Evolutionary conservation across 1,140 invertebrate genomes (phyloP).

Genomic region (Cardiocondyla obscurior): DNA sequence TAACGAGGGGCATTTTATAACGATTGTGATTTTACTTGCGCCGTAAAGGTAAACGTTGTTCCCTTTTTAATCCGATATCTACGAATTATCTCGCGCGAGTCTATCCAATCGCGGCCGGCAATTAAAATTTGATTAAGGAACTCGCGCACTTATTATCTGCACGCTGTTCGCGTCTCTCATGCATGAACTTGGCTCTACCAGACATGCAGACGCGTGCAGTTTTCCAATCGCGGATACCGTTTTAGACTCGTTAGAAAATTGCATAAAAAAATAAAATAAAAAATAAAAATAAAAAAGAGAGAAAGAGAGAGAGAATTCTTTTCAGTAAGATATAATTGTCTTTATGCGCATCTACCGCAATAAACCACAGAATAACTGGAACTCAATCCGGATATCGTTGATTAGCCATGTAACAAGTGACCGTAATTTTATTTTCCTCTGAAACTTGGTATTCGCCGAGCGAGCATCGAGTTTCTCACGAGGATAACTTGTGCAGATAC

Average conservation of each 20-base stretch:
- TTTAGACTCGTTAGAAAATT: constrained; percentile 23
- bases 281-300: too few relatives aligned
- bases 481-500: neutral
- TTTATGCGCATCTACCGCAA: neutral
- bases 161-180: constrained; percentile 31
- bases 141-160: constrained; percentile 11
- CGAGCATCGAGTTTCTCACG: neutral
- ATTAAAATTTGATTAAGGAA: constrained; percentile 54
- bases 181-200: constrained; percentile 15
- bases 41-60: neutral
- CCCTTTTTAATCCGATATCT: constrained; percentile 23
- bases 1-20: constrained; percentile 26
- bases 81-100: constrained; percentile 20
- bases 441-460: neutral
- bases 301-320: too few relatives aligned
- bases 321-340: constrained; percentile 18
- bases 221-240: constrained; percentile 26
- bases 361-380: constrained; percentile 14
- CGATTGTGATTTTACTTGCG: neutral
- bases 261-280: constrained; percentile 7
- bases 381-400: constrained; percentile 30
- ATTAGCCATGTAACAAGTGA: constrained; percentile 14
- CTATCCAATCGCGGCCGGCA: constrained; percentile 22
- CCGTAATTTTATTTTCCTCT: neutral
- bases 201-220: constrained; percentile 3